Evolutionary conservation across 2,113 vertebrate genomes (phyloP).

Genomic region (Microtus oregoni): DNA sequence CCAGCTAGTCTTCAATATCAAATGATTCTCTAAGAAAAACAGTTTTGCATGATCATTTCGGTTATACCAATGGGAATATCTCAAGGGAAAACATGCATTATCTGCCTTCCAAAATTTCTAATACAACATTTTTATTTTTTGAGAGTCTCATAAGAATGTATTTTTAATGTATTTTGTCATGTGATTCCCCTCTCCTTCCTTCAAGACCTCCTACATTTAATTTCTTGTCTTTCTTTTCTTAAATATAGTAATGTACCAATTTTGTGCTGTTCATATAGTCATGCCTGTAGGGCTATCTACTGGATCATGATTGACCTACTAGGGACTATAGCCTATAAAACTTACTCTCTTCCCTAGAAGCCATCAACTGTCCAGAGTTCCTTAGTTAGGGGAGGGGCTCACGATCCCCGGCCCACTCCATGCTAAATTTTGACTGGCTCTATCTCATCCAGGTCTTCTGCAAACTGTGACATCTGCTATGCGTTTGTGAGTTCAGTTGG

Average conservation of each 20-base stretch:
- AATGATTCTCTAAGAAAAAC: constrained; percentile 6
- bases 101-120: neutral
- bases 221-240: neutral
- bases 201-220: neutral
- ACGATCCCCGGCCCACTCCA: neutral
- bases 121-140: neutral
- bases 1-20: neutral
- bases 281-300: neutral
- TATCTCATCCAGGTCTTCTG: neutral
- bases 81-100: neutral
- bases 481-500: neutral
- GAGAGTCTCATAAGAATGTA: neutral
- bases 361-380: neutral
- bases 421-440: neutral
- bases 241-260: neutral
- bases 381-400: neutral
- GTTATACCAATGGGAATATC: neutral
- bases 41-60: neutral
- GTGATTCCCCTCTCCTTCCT: neutral
- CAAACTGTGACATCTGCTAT: neutral
- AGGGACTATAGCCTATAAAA: neutral
- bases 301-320: too few species aligned
- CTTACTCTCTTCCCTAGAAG: neutral
- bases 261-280: neutral
- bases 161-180: neutral